Evolutionary conservation across 2,797 vertebrate genomes (phyloP), one percentile per base, ranked within the genome.

Genomic region (Cephalopachus bancanus): DNA sequence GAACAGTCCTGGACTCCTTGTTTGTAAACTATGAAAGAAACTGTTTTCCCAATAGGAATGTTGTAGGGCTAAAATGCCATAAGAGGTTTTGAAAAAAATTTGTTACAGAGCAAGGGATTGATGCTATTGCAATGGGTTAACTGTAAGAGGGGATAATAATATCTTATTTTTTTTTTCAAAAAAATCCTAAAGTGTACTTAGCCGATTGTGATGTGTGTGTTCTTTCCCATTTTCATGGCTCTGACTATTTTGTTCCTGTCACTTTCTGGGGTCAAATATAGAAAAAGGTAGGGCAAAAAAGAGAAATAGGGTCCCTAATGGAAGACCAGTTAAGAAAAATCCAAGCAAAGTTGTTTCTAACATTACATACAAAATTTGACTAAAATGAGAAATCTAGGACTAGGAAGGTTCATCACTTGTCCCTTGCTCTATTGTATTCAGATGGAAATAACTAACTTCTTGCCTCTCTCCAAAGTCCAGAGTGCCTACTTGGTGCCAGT

Each of bases 51-150:
- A 51, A 28, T 7, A 95, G 28, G 15, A 76, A 59, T 17, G 12
- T 6, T 10, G 28, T 64, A 1, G 26, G n/a, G 14, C 37, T 26
- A 81, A 74, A 79, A 85, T 64, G 64, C 3, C n/a, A 3, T 2
- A 60, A 62, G 67, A 92, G 37, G 30, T 60, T 88, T 86, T 88
- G 30, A 57, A 90, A 83, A 44, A 94, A 64, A 26, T 86, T 80
- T 59, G 10, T 72, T 51, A 59, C 69, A 83, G 59, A 80, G 20
- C 15, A 64, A 1, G 3, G 49, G 30, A 24, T 28, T 53, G 49
- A 1, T 30, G 30, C n/a, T 69, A 3, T 55, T 62, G 65, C 19
- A 49, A 49, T 69, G 60, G 55, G 7, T 37, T 76, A 20, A 69
- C 84, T 44, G 37, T 14, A 51, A 64, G 44, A 79, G 22, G 33